phyloP scores from a whole-genome alignment of 2,797 vertebrate species.

The Eurystomus glaucurus region DNA sequence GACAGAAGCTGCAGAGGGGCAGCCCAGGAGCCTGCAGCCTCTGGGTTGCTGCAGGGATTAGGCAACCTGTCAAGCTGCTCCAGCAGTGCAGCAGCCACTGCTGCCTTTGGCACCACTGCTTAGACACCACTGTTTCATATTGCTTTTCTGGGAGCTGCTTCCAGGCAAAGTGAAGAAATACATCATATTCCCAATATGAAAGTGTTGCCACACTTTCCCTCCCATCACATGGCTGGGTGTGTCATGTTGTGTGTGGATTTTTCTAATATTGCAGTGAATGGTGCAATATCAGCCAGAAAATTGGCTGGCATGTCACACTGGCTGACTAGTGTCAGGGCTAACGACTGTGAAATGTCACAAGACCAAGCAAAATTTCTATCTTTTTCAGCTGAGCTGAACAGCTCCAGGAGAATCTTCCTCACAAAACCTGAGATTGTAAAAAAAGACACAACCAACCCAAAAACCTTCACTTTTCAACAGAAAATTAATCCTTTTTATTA shows the following conservation, averaged over 20 bases:
- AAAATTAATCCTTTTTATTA: background rate
- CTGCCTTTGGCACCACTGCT: rapidly evolving
- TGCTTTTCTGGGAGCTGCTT: background rate
- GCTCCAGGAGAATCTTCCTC: background rate
- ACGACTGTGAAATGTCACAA: background rate
- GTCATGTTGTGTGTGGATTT: background rate
- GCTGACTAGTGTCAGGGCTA: background rate
- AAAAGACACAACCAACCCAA: rapidly evolving
- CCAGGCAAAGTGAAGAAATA: background rate
- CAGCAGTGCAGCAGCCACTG: rapidly evolving
- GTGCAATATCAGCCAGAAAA: background rate
- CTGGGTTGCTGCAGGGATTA: background rate
- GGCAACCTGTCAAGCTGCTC: rapidly evolving
- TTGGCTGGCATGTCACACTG: background rate
- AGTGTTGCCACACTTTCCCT: rapidly evolving
- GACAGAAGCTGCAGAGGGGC: background rate
- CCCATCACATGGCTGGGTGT: background rate
- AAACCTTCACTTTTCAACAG: background rate
- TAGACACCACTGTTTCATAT: background rate
- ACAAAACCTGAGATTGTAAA: background rate
- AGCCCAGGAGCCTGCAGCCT: background rate
- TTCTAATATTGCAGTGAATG: background rate
- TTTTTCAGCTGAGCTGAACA: background rate
- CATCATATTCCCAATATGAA: background rate
- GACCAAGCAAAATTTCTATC: background rate